phyloP scores from a whole-genome alignment of 1,140 invertebrate species.

The Conopomorpha cramerella region DNA sequence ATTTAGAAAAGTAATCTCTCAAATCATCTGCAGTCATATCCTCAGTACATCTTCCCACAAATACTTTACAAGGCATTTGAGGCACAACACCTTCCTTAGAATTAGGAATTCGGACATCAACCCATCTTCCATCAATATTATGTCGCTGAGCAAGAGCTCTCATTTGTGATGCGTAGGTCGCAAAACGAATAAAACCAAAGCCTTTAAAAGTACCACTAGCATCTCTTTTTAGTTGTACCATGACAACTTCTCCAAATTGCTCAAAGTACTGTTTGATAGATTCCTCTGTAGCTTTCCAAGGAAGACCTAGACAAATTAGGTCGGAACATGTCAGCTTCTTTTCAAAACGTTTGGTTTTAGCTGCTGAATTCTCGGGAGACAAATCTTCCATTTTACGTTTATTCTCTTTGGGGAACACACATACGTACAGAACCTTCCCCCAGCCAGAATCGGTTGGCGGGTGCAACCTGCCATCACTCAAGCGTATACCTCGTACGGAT shows the following conservation, averaged over 20 bases:
- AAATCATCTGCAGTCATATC: conserved; percentile 89
- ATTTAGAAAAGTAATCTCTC: conserved; percentile 93
- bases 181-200: conserved; percentile 96
- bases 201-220: conserved; percentile 94
- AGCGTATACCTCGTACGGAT: conserved; percentile 82
- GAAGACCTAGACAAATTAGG: conserved; percentile 94
- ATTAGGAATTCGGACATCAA: conserved; percentile 94
- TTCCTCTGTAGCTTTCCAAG: conserved; percentile 97
- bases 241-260: conserved; percentile 94
- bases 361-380: conserved; percentile 76
- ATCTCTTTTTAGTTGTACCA: conserved; percentile 96
- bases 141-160: conserved; percentile 86
- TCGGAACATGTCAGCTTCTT: conserved; percentile 93
- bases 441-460: conserved; percentile 85
- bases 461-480: conserved; percentile 85
- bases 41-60: conserved; percentile 94
- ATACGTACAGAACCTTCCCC: conserved; percentile 72
- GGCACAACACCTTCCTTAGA: conserved; percentile 86
- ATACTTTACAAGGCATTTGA: conserved; percentile 92
- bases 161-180: conserved; percentile 87
- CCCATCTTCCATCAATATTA: conserved; percentile 95
- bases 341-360: conserved; percentile 88
- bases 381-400: conserved; percentile 90
- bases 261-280: conserved; percentile 95
- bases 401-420: conserved; percentile 74